Base-by-base conservation (phyloP, 2,113 vertebrate genomes). In the Asarcornis scutulata region DNA sequence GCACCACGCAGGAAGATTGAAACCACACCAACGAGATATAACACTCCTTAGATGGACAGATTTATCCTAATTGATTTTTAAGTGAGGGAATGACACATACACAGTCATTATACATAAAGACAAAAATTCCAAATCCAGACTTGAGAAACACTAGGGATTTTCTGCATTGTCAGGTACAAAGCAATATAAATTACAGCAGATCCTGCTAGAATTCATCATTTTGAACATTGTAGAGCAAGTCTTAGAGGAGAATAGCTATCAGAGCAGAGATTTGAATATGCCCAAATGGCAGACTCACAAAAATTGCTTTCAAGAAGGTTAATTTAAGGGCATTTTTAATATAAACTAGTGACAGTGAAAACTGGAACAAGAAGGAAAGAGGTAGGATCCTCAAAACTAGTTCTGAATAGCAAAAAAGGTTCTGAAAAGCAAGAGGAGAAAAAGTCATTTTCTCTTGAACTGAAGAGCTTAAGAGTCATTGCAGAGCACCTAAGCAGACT, bases 121-220 rank as follows among this genome's bases (percentile, higher is more conserved):
- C 25, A 88, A 95, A 96, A 91, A 85, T 64, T 55, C 72, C 64
- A 91, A 93, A 78, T 93, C 36, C 36, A 76, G 80, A 59, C 78
- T 90, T 71, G 36, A 69, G 59, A 63, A 94, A 85, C 56, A 73
- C 86, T 40, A 55, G 62, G 50, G 60, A 91, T 78, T 62, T 62
- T 81, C 89, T 62, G 58, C 31, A 89, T 48, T 88, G 77, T 95
- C 68, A 42, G 77, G 72, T 86, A 95, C 72, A 90, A 87, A 91
- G 63, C 71, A 92, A 91, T 89, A 97, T 40, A 85, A 88, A 90
- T 97, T 96, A 95, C 62, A 69, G 64, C 21, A 82, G 62, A 95
- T 69, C 29, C 77, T 76, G 67, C 48, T 84, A 69, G 17, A 34
- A 82, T 93, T 95, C 74, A 82, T 79, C 29, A 69, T 21, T 68